Conservation (phyloP, 2,888 invertebrate genomes). For the Orgyia antiqua region DNA sequence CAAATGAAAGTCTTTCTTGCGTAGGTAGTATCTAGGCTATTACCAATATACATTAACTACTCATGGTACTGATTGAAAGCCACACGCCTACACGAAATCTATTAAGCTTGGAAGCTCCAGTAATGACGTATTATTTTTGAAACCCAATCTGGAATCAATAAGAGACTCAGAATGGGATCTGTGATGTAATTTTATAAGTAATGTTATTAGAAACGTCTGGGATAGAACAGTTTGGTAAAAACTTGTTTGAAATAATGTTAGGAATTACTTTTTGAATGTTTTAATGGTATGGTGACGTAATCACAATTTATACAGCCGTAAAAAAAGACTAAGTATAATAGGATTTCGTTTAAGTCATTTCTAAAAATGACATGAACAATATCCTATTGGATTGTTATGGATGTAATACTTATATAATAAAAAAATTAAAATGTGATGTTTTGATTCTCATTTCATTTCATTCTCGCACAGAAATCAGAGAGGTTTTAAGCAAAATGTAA, state of each 20-base stretch:
- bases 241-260: background rate
- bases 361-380: too few relatives aligned
- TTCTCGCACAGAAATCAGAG: too few relatives aligned
- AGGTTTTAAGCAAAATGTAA: too few relatives aligned
- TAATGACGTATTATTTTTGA: conserved; percentile 31
- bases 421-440: too few relatives aligned
- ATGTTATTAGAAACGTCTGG: conserved; percentile 2
- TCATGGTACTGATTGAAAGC: conserved; percentile 56
- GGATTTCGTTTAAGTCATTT: too few relatives aligned
- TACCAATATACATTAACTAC: conserved; percentile 44
- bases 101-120: conserved; percentile 32
- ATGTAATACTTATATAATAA: too few relatives aligned
- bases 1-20: conserved; percentile 32
- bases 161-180: conserved; percentile 1
- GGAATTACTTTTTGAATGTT: too few relatives aligned
- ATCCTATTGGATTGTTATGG: too few relatives aligned
- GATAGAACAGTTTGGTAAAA: background rate
- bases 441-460: too few relatives aligned
- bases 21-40: conserved; percentile 42
- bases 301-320: too few relatives aligned
- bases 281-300: too few relatives aligned
- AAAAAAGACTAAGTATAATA: too few relatives aligned
- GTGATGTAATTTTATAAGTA: conserved; percentile 5
- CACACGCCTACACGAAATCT: conserved; percentile 45
- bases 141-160: conserved; percentile 18